Evolutionary conservation across 2,888 invertebrate genomes (phyloP), one percentile per base, ranked within the genome.

Genomic region (Xanthia togata): DNA sequence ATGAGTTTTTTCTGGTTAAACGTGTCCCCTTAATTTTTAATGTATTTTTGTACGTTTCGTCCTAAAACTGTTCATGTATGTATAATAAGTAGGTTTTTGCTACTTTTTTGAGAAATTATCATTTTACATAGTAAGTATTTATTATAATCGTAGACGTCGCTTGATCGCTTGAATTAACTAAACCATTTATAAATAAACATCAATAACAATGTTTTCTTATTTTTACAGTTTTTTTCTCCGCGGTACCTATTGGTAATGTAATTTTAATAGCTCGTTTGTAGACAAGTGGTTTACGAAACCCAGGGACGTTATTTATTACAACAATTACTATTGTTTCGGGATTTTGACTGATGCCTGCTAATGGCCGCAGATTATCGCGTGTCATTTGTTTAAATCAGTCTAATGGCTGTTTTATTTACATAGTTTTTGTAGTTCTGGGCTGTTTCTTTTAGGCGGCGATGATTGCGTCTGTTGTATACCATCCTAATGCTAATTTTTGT

Each of bases 261-360:
- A 78, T 83, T 90, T 90, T 90, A 90, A 90, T 90, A 89, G 90
- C 89, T 73, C 77, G 84, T 84, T 76, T 67, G 74, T 79, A 86
- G 85, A 85, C 83, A 85, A 88, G 88, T 86, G 89, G 82, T 84
- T 89, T 89, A 89, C 90, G 83, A 91, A 90, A 90, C 79, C 70
- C 79, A 79, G 84, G 89, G 91, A 90, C 79, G 90, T 92, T 91
- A 93, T 94, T 93, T 92, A 93, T 94, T 93, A 93, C 90, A 78
- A 90, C 92, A 91, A 93, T 94, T 93, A 92, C 94, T 91, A 94
- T 95, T 95, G 95, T 95, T 94, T 91, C 79, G 89, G 85, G 88
- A 89, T 92, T 92, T 92, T 95, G 95, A 95, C 90, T 93, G 93
- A 94, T 93, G 94, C 85, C 73, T 86, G 83, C 89, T 94, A 94